Percentiles rank a stretch among this genome's conserved stretches.
phyloP scores from a whole-genome alignment of 2,888 invertebrate genomes.

The Perizoma flavofasciatum region DNA sequence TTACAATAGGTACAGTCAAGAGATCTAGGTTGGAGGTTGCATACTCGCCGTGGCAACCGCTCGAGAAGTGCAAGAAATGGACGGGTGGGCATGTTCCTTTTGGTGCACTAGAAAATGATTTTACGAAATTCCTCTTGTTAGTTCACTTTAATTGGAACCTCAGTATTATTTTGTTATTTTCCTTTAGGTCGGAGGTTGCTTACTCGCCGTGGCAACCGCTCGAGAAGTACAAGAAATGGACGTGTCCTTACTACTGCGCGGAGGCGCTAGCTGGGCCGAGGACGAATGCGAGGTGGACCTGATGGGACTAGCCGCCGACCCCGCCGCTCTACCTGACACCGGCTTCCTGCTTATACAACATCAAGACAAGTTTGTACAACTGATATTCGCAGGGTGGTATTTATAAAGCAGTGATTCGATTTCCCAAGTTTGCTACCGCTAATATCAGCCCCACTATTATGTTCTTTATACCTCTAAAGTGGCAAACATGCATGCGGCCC shows the following conservation, averaged over 20 bases:
- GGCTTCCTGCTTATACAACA: conserved; percentile 96
- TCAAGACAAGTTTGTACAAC: conserved; percentile 77
- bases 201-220: conserved; percentile 96
- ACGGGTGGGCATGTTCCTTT: conserved; percentile 84
- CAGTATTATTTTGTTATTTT: not conserved
- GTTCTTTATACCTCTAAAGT: no score
- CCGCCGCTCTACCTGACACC: conserved; percentile 89
- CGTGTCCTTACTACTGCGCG: conserved; percentile 94
- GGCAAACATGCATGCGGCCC: no score
- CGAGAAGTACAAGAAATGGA: conserved; percentile 99
- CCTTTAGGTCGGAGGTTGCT: conserved; percentile 88
- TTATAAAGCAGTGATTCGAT: no score
- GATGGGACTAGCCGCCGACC: conserved; percentile 90
- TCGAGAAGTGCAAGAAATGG: conserved; percentile 98
- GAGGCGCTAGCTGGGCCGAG: conserved; percentile 96
- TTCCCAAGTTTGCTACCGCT: no score
- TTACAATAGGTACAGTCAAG: no score
- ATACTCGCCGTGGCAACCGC: conserved; percentile 96
- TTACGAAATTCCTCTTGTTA: no score
- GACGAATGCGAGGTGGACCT: conserved; percentile 99
- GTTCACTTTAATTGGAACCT: no score
- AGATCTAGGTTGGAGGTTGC: conserved; percentile 92
- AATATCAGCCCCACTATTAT: no score
- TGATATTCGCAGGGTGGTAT: no score
- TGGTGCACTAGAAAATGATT: no score